phyloP scores from a whole-genome alignment of 2,797 vertebrate genomes.

The Pteronotus mesoamericanus region DNA sequence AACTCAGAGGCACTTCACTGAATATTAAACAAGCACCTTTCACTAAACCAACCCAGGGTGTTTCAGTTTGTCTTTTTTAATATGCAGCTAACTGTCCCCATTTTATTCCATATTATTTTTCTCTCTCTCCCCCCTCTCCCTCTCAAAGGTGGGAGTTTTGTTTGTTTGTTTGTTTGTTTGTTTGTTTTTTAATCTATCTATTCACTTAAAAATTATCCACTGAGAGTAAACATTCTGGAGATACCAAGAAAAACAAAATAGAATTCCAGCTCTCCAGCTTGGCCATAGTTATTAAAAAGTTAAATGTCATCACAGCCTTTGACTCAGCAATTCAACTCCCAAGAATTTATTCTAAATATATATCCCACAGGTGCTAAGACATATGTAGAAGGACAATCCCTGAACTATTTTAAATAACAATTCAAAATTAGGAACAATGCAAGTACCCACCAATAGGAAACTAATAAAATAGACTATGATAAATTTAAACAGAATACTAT shows the following conservation, averaged over 20 bases:
- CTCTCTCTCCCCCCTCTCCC: not conserved
- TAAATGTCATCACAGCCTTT: conserved; percentile 6
- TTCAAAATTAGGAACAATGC: not conserved
- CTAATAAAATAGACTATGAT: not conserved
- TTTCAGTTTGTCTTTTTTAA: not conserved
- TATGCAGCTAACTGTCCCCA: not conserved
- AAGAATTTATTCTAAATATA: conserved; percentile 32
- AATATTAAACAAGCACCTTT: not conserved
- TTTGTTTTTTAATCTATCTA: not conserved
- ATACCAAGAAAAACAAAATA: not conserved
- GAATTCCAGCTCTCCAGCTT: not conserved
- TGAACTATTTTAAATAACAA: not conserved
- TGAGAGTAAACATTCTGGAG: not conserved
- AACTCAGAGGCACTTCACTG: not conserved
- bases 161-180: no score
- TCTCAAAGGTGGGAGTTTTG: not conserved
- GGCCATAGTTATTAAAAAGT: not conserved
- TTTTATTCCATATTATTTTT: not conserved
- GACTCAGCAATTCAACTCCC: not conserved
- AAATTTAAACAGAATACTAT: not conserved
- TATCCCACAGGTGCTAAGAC: not conserved
- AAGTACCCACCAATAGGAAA: not conserved
- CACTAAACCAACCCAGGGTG: not conserved
- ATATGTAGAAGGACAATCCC: not conserved
- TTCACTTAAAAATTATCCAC: not conserved